Evolutionary conservation across 2,113 vertebrate genomes (phyloP).

Genomic region (Centrocercus urophasianus): DNA sequence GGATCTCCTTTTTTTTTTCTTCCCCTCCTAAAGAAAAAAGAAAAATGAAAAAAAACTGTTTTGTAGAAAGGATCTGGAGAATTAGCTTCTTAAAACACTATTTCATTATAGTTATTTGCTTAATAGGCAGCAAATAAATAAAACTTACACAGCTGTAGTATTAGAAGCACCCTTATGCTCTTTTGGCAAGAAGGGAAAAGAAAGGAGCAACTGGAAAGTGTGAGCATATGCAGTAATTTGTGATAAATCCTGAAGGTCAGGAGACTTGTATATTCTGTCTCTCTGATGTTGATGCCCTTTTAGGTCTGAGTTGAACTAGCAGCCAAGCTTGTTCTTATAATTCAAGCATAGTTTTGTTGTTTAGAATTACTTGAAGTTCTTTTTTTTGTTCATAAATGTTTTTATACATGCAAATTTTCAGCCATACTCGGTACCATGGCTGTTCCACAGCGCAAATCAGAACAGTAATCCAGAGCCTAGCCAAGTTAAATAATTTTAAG

Average conservation of each 20-base stretch:
- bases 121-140: neutral
- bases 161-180: neutral
- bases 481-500: neutral
- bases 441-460: neutral
- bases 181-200: neutral
- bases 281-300: neutral
- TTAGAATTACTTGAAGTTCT: neutral
- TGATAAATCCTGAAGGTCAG: neutral
- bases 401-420: neutral
- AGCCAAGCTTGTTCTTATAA: neutral
- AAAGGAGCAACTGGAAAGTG: neutral
- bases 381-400: neutral
- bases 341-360: neutral
- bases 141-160: neutral
- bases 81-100: neutral
- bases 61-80: neutral
- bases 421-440: neutral
- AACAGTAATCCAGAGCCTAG: neutral
- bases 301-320: constrained; percentile 1
- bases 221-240: neutral
- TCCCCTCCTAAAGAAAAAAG: neutral
- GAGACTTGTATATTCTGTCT: neutral
- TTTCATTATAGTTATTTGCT: neutral
- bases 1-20: neutral
- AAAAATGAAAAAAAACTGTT: neutral